Evolutionary conservation across 2,888 invertebrate species (phyloP), one percentile per base, ranked within the genome.

Genomic region (Zygaena filipendulae): DNA sequence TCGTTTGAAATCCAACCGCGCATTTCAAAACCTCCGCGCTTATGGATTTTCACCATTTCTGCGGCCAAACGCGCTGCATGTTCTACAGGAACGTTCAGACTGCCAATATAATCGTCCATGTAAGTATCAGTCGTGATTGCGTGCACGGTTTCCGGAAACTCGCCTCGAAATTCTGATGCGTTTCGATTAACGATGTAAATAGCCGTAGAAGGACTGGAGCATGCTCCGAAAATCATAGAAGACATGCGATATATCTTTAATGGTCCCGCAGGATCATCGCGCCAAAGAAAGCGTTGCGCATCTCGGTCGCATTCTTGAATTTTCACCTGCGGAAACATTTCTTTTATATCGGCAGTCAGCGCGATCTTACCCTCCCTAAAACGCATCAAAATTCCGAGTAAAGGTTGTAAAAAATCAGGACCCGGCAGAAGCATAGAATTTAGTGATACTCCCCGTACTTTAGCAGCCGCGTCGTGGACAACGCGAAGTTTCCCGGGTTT

Each of bases 261-360:
- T 5, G n/a, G 11, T 2, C 2, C 7, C 4, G 12, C 3, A 13
- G 6, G 9, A 2, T 22, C 14, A 11, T 25, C 26, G 4, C 30
- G 16, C 34, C 34, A 30, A 23, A 36, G 46, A 47, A 8, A 47
- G 16, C 31, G 51, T 49, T 0, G 45, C 25, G 19, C 39, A 24
- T 34, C 30, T 20, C 45, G 45, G 29, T 58, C 56, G 8, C 39
- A 39, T 6, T 33, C 23, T 0, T 25, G 10, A 2, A 59, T 46
- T 6, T 38, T 38, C 0, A 59, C 32, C 19, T 49, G 54, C 3
- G 45, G 32, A 23, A 55, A 58, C 56, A 60, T 57, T 24, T 60
- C 52, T 4, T 32, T 38, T 0, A 59, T 49, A 24, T 62, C 59
- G 0, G 38, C 55, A n/a, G n/a, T n/a, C n/a, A n/a, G n/a, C n/a